Evolutionary conservation across 2,797 vertebrate species (phyloP), one percentile per base, ranked within the genome.

Genomic region (Malurus splendens): DNA sequence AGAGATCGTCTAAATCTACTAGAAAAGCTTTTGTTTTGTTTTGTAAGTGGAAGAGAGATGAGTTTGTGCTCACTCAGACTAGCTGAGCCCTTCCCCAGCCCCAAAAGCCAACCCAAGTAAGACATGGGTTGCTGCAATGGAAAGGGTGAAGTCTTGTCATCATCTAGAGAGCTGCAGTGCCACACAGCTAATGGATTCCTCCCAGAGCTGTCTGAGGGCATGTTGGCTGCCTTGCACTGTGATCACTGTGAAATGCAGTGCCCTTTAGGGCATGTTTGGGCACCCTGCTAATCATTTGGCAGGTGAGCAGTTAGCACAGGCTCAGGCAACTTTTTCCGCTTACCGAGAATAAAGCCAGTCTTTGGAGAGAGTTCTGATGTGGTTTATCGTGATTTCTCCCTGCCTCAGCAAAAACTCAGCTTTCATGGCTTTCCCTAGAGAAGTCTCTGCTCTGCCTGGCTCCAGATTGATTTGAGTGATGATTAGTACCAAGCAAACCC

Each of bases 181-280:
- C 59, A 70, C 52, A 18, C 12, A 68, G 59, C 57, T 68, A 60
- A 50, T 82, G 68, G 65, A 54, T 83, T 78, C 61, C 71, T 77
- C 86, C 66, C 28, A 30, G 70, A 89, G 55, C 70, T 41, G 82
- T 88, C 82, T 81, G 59, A 87, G 74, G 79, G 90, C 82, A 83
- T 12, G 44, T 90, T 82, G 72, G 51, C 84, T 90, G 78, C 38
- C 74, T 86, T 64, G 51, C 57, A 4, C 28, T 70, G 19, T 71
- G 68, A 75, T 91, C 81, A 19, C 70, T 22, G 1, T 10, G 87
- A 90, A 67, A 39, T 79, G 80, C 71, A 48, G 71, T 44, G 67
- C 81, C 87, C 92, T 93, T 65, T 32, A 92, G 92, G 93, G 93
- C 89, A 79, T 86, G 74, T 94, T 93, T 89, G 90, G 86, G 75